A percentile compares a stretch with the other conserved stretches of the same genome.
Evolutionary conservation across 2,113 vertebrate species (phyloP).

Genomic region (Cinclus mexicanus): DNA sequence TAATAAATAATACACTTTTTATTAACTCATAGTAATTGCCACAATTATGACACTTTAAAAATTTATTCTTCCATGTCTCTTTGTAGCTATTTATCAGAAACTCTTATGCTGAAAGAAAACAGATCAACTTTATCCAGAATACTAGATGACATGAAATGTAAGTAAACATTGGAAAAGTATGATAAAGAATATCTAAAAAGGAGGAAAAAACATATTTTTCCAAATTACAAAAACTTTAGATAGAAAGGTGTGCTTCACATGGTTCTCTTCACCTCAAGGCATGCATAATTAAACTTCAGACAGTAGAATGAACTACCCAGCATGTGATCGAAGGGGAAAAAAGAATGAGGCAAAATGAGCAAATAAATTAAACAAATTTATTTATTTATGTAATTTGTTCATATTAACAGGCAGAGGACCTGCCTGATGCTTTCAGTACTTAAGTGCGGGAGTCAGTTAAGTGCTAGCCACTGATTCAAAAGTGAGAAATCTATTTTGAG

Average conservation of each 20-base stretch:
- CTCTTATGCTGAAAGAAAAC: slow-evolving; percentile 84
- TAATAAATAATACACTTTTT: background rate
- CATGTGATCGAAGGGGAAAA: background rate
- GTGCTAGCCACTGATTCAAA: background rate
- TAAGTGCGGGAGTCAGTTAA: background rate
- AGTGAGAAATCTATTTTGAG: background rate
- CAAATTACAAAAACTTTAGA: background rate
- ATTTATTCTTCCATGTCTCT: background rate
- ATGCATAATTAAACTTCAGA: background rate
- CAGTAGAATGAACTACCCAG: background rate
- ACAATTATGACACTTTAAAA: background rate
- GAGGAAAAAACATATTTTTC: fast-evolving
- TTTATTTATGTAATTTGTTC: too few relatives aligned
- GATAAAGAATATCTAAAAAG: background rate
- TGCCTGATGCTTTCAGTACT: background rate
- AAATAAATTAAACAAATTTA: background rate
- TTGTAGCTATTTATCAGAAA: slow-evolving; percentile 89
- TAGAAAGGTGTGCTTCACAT: background rate
- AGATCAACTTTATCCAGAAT: slow-evolving; percentile 79
- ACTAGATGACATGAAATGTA: slow-evolving; percentile 91
- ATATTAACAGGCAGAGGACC: background rate
- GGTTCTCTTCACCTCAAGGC: background rate
- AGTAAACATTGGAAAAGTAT: slow-evolving; percentile 60
- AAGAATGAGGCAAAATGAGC: background rate
- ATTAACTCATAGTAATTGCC: background rate